Base-by-base conservation (phyloP, 1,140 invertebrate genomes). In the Carcinoscorpius rotundicauda region DNA sequence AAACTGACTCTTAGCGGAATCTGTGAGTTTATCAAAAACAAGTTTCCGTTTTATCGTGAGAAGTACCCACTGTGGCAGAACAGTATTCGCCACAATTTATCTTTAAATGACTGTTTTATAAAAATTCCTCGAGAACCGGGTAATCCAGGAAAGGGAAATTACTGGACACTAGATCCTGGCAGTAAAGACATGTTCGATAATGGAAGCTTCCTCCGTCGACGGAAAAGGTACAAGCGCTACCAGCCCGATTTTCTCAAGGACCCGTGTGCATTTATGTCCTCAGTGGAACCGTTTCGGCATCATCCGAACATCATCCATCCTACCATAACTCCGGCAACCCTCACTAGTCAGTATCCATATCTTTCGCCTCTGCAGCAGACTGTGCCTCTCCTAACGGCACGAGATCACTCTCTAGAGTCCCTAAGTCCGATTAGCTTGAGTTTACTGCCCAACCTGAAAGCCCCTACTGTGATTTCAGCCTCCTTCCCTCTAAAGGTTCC, bases 181-280 rank as follows among this genome's bases (percentile, higher is more conserved):
- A 91, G 91, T 3, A 93, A 98, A 74, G 93, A 98, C 74, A 99
- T 99, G 97, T 99, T 99, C 73, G 97, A 99, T 75, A 99, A 99
- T 76, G 97, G 97, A 0, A 95, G 91, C 73, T 99, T 99, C 74
- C 79, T 99, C 57, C 78, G 97, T 4, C 82, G 97, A 29, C 78
- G 97, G 62, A 99, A 99, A 78, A 82, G 97, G 49, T 99, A 95
- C 80, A 98, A 97, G 76, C 80, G 93, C 52, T 60, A 61, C 48
- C 62, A 63, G 52, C 65, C 62, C 59, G 63, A 69, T 61, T 61
- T 52, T 8, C 49, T 68, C 29, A 68, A 68, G 51, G 68, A 66
- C 58, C 69, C 75, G 4, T 63, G 63, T 9, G 73, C 74, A n/a
- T 75, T 74, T 67, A 66, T 71, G 65, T 69, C 72, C 5, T 67